Evolutionary conservation across 2,888 invertebrate species (phyloP).

Genomic region (Lepidonotus clava): DNA sequence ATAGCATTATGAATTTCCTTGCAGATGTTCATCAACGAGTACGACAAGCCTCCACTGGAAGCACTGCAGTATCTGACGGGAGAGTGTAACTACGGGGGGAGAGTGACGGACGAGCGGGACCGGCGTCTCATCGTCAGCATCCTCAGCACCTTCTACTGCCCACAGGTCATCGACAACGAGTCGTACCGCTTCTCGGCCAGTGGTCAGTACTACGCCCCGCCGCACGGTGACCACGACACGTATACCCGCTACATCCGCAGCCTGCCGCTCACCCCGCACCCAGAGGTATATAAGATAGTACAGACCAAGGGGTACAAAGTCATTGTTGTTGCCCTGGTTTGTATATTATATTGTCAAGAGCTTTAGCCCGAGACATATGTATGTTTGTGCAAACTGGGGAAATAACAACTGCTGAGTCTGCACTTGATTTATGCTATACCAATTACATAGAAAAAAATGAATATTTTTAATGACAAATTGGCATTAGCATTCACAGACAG

Average conservation of each 20-base stretch:
- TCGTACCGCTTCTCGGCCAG: constrained; percentile 76
- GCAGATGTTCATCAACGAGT: constrained; percentile 68
- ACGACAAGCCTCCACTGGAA: constrained; percentile 78
- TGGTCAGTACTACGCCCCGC: constrained; percentile 76
- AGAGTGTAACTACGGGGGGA: constrained; percentile 80
- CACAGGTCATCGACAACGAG: constrained; percentile 71
- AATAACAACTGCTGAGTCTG: too few relatives aligned
- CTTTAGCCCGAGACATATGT: too few relatives aligned
- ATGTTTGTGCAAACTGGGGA: too few relatives aligned
- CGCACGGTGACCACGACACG: constrained; percentile 73
- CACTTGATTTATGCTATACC: too few relatives aligned
- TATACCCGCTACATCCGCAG: constrained; percentile 77
- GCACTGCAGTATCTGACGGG: constrained; percentile 79
- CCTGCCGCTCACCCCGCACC: constrained; percentile 78
- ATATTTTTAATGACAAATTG: too few relatives aligned
- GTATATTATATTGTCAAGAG: too few relatives aligned
- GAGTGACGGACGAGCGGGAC: constrained; percentile 80
- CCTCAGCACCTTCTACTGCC: constrained; percentile 76
- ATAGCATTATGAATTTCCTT: too few relatives aligned
- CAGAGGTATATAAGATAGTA: constrained; percentile 78
- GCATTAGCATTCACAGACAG: too few relatives aligned
- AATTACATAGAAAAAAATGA: too few relatives aligned
- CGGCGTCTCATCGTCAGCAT: constrained; percentile 77
- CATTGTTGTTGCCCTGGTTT: neutral
- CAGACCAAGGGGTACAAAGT: neutral